phyloP scores from a whole-genome alignment of 1,140 invertebrate species.

The Oedothorax gibbosus region DNA sequence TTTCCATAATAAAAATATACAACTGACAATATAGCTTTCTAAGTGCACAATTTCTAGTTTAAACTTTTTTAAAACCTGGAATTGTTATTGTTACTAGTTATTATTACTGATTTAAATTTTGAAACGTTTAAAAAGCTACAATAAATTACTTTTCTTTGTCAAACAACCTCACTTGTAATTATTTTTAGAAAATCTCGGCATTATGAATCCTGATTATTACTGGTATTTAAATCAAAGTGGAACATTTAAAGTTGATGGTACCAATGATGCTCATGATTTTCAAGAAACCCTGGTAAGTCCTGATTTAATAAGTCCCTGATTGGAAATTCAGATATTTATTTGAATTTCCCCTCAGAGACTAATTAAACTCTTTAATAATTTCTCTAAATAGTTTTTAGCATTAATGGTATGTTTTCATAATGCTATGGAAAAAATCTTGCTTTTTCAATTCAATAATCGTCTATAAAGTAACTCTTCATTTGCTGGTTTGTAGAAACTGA shows the following conservation, averaged over 20 bases:
- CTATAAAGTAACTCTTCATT: too few species aligned
- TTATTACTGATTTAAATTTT: constrained; percentile 27
- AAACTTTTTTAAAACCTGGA: not conserved
- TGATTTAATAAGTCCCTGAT: not conserved
- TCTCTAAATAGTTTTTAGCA: too few species aligned
- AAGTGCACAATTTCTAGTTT: not conserved
- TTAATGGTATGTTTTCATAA: too few species aligned
- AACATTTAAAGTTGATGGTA: constrained; percentile 83
- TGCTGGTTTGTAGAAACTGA: too few species aligned
- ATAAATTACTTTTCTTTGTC: not conserved
- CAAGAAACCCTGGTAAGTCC: constrained; percentile 76
- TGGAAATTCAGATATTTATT: too few species aligned
- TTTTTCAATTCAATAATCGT: too few species aligned
- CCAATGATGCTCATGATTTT: constrained; percentile 90
- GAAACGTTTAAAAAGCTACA: not conserved
- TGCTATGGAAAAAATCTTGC: too few species aligned
- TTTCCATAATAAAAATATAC: too few species aligned
- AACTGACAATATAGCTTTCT: too few species aligned
- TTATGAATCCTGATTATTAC: constrained; percentile 92
- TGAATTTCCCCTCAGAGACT: too few species aligned
- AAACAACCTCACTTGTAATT: not conserved
- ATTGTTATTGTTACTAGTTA: not conserved
- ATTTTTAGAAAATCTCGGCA: constrained; percentile 81
- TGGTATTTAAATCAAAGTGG: constrained; percentile 97
- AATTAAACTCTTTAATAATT: too few species aligned